phyloP scores from a whole-genome alignment of 1,140 invertebrate species.

The Drosophila melanica region DNA sequence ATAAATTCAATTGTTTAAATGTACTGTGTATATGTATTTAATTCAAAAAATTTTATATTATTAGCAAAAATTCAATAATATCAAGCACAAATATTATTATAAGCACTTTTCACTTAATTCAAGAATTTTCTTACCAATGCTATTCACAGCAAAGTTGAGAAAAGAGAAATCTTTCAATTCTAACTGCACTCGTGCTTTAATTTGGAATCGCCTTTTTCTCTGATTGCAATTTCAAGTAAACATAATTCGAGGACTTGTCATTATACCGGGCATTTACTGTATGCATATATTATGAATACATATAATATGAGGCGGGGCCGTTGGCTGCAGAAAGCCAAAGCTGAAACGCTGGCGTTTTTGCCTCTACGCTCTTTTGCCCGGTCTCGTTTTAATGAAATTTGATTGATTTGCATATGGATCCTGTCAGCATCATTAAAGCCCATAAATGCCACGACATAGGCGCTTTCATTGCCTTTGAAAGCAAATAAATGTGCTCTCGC shows the following conservation, averaged over 20 bases:
- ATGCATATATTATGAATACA: constrained; percentile 59
- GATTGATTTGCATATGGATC: constrained; percentile 72
- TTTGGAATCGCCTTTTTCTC: too few species aligned
- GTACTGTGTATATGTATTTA: too few species aligned
- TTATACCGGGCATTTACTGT: constrained; percentile 8
- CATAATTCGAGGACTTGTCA: not conserved
- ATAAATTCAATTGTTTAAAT: too few species aligned
- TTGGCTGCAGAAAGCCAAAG: constrained; percentile 19
- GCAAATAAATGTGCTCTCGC: not conserved
- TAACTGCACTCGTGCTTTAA: too few species aligned
- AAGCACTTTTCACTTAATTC: too few species aligned
- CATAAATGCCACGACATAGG: not conserved
- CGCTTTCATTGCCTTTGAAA: not conserved
- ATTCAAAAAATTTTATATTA: too few species aligned
- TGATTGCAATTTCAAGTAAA: too few species aligned
- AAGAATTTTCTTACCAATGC: too few species aligned
- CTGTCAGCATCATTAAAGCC: constrained; percentile 55
- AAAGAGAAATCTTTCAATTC: too few species aligned
- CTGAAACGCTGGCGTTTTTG: not conserved
- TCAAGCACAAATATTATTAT: too few species aligned
- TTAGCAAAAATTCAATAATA: too few species aligned
- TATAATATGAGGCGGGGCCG: constrained; percentile 62
- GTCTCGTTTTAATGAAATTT: constrained; percentile 70
- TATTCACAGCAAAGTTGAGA: too few species aligned
- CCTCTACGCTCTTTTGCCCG: constrained; percentile 46